phyloP scores from a whole-genome alignment of 1,140 invertebrate genomes.

The Bombus huntii region DNA sequence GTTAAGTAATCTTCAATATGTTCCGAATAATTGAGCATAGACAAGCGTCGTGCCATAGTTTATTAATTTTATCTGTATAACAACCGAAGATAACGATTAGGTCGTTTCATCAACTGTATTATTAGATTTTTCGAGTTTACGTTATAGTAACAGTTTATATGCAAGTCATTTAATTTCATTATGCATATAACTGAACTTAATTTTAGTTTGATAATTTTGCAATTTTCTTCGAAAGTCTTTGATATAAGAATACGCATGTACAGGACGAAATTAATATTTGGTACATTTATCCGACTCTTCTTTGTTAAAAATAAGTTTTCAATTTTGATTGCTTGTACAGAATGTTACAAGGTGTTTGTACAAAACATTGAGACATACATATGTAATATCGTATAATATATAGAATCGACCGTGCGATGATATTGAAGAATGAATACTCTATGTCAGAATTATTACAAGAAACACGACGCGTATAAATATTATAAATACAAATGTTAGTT shows the following conservation, averaged over 20 bases:
- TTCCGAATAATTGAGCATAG: not conserved
- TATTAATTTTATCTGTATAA: not conserved
- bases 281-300: conserved; percentile 8
- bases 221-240: not conserved
- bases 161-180: not conserved
- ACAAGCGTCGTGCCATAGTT: not conserved
- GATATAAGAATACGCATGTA: conserved; percentile 2
- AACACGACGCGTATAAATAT: conserved; percentile 49
- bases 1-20: not conserved
- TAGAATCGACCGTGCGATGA: conserved; percentile 22
- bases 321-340: conserved; percentile 53
- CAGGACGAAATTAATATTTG: conserved; percentile 2
- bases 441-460: conserved; percentile 49
- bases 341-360: conserved; percentile 50
- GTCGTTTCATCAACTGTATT: not conserved
- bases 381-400: conserved; percentile 40
- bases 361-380: conserved; percentile 53
- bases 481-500: conserved; percentile 58
- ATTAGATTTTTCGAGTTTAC: not conserved
- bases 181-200: conserved; percentile 16
- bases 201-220: not conserved
- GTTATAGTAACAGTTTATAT: not conserved
- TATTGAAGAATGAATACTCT: conserved; percentile 60
- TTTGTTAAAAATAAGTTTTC: not conserved
- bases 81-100: not conserved